phyloP scores from a whole-genome alignment of 37 sponge, comb jelly and placozoan species.

The Hexactinellida sp. region DNA sequence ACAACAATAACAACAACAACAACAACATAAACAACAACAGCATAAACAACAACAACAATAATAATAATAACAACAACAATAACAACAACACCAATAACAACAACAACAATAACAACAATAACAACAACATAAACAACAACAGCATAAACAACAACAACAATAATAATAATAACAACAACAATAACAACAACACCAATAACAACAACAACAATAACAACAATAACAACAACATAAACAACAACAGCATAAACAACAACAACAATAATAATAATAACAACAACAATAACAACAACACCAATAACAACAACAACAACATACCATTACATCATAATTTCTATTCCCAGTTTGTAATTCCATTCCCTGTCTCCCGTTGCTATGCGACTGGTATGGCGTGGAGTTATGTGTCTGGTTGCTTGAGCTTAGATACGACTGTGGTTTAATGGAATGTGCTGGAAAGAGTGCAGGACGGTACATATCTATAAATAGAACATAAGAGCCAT shows the following conservation, averaged over 20 bases:
- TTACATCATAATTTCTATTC: not conserved
- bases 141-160: too few species aligned
- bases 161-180: not conserved
- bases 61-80: not conserved
- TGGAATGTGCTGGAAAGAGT: not conserved
- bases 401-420: not conserved
- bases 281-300: not conserved
- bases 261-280: not conserved
- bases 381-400: not conserved
- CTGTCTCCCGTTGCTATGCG: conserved; percentile 1
- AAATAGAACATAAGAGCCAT: conserved; percentile 7
- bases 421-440: not conserved
- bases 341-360: conserved; percentile 9
- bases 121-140: too few species aligned
- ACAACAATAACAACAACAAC: not conserved
- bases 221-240: not conserved
- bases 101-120: not conserved
- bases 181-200: not conserved
- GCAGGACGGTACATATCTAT: not conserved
- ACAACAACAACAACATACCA: not conserved
- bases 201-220: not conserved
- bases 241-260: not conserved
- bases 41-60: too few species aligned
- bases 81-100: not conserved
- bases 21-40: too few species aligned